phyloP scores from a whole-genome alignment of 1,140 invertebrate species.

The Heliothis virescens region DNA sequence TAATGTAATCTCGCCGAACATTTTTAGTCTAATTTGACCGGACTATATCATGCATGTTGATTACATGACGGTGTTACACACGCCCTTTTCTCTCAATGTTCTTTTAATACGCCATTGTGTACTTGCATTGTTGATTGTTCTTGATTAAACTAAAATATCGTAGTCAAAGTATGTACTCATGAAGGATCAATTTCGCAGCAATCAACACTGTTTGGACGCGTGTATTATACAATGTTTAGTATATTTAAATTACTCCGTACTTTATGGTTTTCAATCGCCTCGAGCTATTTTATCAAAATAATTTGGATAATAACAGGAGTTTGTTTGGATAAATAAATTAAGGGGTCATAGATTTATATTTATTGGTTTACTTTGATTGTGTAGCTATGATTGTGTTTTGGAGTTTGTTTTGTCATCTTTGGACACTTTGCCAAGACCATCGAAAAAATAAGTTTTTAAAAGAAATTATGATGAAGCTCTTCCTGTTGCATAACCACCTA shows the following conservation, averaged over 20 bases:
- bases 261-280: constrained; percentile 4
- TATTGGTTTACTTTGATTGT: background rate
- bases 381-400: no score
- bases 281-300: background rate
- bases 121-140: constrained; percentile 52
- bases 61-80: constrained; percentile 9
- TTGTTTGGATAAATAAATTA: background rate
- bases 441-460: no score
- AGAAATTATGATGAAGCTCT: no score
- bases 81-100: background rate
- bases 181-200: constrained; percentile 37
- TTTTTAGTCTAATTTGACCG: no score
- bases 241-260: constrained; percentile 41
- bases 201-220: constrained; percentile 46
- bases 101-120: background rate
- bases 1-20: no score
- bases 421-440: no score
- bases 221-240: constrained; percentile 37
- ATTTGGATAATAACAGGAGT: background rate
- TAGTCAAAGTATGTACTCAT: constrained; percentile 5
- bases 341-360: background rate
- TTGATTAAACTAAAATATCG: constrained; percentile 48
- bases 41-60: no score
- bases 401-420: no score
- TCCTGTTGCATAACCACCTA: background rate